These are phyloP conservation scores for Chymomyza fuscimana DNA, from an alignment of 2,888 invertebrate genomes.

Conservation along the genomic window DNA sequence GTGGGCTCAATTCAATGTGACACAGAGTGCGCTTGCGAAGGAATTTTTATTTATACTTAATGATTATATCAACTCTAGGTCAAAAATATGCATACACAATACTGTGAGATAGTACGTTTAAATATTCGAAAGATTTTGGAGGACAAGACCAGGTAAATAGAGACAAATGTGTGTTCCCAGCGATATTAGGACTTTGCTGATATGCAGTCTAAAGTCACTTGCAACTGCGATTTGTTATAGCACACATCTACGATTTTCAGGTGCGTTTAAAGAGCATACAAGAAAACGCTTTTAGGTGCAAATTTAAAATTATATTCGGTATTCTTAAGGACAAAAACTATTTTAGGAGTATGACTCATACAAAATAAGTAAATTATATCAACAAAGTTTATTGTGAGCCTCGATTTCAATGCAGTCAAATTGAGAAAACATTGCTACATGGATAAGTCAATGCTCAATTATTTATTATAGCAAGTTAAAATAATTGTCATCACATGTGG, in stretches of 20 bases:
- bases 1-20: slow-evolving; percentile 24
- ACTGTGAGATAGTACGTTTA: too few relatives aligned
- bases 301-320: neutral
- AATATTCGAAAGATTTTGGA: neutral
- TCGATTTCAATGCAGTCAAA: slow-evolving; percentile 9
- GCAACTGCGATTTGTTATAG: slow-evolving; percentile 41
- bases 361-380: too few relatives aligned
- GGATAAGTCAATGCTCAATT: too few relatives aligned
- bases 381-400: neutral
- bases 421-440: neutral
- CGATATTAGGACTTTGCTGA: neutral
- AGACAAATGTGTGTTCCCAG: neutral
- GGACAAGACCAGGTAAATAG: neutral
- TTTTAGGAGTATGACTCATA: too few relatives aligned
- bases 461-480: slow-evolving; percentile 15
- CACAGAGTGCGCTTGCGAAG: slow-evolving; percentile 39
- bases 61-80: too few relatives aligned
- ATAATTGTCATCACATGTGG: slow-evolving; percentile 23
- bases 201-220: slow-evolving; percentile 17
- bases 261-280: slow-evolving; percentile 45
- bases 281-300: slow-evolving; percentile 69
- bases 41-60: neutral
- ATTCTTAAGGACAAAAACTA: neutral
- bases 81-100: too few relatives aligned
- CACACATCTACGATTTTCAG: slow-evolving; percentile 56